Evolutionary conservation across 2,113 vertebrate genomes (phyloP).

Genomic region (Haliaeetus leucogaster): DNA sequence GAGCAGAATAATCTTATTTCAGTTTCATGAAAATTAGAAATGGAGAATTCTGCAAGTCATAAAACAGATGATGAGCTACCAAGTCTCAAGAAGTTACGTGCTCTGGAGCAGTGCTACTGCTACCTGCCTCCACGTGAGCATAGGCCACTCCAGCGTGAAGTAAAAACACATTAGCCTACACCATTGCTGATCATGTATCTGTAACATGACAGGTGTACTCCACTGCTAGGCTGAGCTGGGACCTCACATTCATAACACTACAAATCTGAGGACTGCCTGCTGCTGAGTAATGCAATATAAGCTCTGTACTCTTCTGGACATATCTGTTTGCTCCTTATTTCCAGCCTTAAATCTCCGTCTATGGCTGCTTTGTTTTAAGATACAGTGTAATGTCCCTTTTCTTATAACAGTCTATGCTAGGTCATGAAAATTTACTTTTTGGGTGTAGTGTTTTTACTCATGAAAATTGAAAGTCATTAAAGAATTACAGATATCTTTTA

Average conservation of each 20-base stretch:
- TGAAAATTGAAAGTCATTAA: not conserved
- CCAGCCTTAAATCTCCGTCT: not conserved
- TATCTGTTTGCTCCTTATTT: not conserved
- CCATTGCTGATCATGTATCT: fast-evolving
- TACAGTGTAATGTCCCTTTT: not conserved
- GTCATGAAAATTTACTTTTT: not conserved
- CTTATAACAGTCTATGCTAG: fast-evolving
- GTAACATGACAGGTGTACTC: fast-evolving
- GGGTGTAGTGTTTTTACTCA: not conserved
- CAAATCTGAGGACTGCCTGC: not conserved
- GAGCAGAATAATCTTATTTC: not conserved
- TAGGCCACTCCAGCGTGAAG: not conserved
- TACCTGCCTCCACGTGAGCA: fast-evolving
- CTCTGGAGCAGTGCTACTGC: not conserved
- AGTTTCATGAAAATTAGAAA: not conserved
- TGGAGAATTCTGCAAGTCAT: not conserved
- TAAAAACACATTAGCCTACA: fast-evolving
- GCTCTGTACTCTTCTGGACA: not conserved
- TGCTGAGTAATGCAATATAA: not conserved
- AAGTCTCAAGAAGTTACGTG: not conserved
- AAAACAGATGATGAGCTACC: not conserved
- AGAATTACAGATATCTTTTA: not conserved
- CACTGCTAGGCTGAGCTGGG: not conserved
- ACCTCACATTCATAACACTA: not conserved
- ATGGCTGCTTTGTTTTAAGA: not conserved